Conservation (phyloP, 2,888 invertebrate genomes). For the Axea sp. region DNA sequence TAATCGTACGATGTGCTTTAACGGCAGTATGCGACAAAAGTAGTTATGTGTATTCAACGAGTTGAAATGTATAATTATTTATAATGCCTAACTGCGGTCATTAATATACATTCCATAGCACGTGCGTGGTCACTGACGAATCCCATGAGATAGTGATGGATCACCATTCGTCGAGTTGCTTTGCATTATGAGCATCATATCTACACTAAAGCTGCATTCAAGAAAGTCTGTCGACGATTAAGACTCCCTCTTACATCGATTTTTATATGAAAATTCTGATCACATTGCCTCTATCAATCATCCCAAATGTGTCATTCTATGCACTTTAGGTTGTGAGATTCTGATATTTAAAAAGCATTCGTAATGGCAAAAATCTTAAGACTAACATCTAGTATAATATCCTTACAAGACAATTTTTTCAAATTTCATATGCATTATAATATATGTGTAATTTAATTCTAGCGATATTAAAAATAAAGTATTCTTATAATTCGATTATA, state of each 20-base stretch:
- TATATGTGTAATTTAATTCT: too few species aligned
- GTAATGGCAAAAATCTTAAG: neutral
- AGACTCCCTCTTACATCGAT: conserved; percentile 30
- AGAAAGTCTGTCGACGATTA: conserved; percentile 19
- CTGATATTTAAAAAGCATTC: conserved; percentile 1
- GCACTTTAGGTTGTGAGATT: conserved; percentile 10
- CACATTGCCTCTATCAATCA: conserved; percentile 32
- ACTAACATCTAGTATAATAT: conserved; percentile 1
- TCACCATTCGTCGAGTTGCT: conserved; percentile 27
- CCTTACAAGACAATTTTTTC: too few species aligned
- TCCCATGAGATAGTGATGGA: conserved; percentile 57
- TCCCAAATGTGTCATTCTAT: conserved; percentile 9
- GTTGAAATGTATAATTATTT: conserved; percentile 68
- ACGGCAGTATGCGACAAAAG: conserved; percentile 2
- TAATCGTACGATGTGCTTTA: conserved; percentile 10
- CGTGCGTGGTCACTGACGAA: conserved; percentile 55
- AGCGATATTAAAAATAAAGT: too few species aligned
- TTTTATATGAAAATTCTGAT: conserved; percentile 16
- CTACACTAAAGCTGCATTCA: conserved; percentile 19
- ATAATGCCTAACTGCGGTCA: conserved; percentile 63
- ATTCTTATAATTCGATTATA: too few species aligned
- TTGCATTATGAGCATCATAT: conserved; percentile 1
- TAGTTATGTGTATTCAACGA: conserved; percentile 20
- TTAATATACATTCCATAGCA: conserved; percentile 68
- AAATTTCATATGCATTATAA: too few species aligned